phyloP scores from a whole-genome alignment of 1,140 invertebrate genomes.

The Lysiphlebus fabarum region DNA sequence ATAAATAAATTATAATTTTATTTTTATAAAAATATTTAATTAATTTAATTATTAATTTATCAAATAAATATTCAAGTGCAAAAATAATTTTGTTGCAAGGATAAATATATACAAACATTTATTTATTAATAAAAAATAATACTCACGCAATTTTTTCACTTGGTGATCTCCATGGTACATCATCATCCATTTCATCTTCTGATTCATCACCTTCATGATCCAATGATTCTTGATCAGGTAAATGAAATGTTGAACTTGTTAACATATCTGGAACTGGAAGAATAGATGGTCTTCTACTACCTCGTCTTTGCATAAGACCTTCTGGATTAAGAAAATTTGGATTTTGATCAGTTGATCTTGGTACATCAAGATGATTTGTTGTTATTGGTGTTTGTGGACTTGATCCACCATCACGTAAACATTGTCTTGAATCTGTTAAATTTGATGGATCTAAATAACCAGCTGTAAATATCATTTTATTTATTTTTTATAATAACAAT shows the following conservation, averaged over 20 bases:
- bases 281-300: conserved; percentile 81
- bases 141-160: conserved; percentile 88
- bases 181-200: conserved; percentile 83
- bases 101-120: background rate
- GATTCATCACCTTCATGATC: conserved; percentile 76
- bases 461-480: too few relatives aligned
- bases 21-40: too few relatives aligned
- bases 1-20: too few relatives aligned
- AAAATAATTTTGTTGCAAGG: background rate
- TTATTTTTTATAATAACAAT: too few relatives aligned
- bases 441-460: conserved; percentile 53
- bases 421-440: conserved; percentile 61
- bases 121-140: conserved; percentile 22
- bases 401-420: conserved; percentile 63
- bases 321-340: conserved; percentile 79
- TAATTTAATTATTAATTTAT: background rate
- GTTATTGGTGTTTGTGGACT: conserved; percentile 61
- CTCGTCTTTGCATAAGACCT: conserved; percentile 70
- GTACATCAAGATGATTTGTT: conserved; percentile 76
- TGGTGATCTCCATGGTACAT: conserved; percentile 61
- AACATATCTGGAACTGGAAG: conserved; percentile 86
- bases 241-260: conserved; percentile 72
- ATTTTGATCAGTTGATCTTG: conserved; percentile 67
- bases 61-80: conserved; percentile 4
- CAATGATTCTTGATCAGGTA: conserved; percentile 67